Conservation (phyloP, 2,113 vertebrate genomes). For the Orcinus orca region DNA sequence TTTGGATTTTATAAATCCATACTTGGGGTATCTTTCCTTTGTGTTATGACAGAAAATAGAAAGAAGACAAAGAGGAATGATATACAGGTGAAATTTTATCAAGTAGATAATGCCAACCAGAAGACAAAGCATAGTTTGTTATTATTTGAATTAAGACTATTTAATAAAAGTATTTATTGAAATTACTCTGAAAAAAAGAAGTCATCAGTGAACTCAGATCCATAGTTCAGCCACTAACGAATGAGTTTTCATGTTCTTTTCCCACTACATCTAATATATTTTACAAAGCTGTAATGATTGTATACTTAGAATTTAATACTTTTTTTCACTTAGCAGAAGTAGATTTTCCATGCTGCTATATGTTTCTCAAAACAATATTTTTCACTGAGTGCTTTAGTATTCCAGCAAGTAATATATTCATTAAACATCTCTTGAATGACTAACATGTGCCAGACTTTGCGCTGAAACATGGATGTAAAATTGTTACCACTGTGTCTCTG, state of each 20-base stretch:
- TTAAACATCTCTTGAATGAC: neutral
- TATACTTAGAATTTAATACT: neutral
- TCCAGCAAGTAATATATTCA: neutral
- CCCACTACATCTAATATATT: neutral
- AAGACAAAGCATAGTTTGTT: neutral
- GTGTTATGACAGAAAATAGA: neutral
- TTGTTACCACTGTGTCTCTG: neutral
- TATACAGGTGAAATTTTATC: constrained; percentile 19
- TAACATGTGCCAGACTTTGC: neutral
- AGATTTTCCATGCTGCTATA: neutral
- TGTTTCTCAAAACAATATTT: neutral
- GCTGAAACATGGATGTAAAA: neutral
- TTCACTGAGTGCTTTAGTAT: neutral
- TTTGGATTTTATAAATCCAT: neutral
- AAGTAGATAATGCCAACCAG: neutral
- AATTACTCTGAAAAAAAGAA: constrained; percentile 35
- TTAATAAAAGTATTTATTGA: neutral
- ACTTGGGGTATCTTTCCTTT: neutral
- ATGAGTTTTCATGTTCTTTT: neutral
- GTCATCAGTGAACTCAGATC: neutral
- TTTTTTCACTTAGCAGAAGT: neutral
- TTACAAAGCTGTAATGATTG: neutral
- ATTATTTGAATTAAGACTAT: neutral
- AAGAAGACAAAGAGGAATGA: neutral
- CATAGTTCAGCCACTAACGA: neutral